A percentile compares a stretch with the other conserved stretches of the same genome.
These are phyloP conservation scores for Eupithecia inturbata DNA, from an alignment of 2,888 invertebrate genomes.

Conservation along the genomic window DNA sequence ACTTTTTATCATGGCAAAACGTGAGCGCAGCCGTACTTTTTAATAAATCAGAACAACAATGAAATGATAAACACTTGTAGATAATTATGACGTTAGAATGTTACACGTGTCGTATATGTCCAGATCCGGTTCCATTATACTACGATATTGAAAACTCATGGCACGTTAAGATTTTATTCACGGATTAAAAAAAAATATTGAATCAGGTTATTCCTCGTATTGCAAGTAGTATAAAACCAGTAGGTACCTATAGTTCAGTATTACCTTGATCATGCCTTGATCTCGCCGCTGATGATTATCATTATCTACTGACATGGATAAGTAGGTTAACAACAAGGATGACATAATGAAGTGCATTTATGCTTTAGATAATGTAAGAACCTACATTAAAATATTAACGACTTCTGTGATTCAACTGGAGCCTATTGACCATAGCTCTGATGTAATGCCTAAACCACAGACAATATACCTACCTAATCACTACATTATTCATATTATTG, in stretches of 20 bases:
- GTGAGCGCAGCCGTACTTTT: background rate
- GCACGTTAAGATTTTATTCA: background rate
- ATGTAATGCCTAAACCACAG: background rate
- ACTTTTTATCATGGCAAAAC: background rate
- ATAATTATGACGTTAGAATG: conserved; percentile 34
- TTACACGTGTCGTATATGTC: conserved; percentile 54
- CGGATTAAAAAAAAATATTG: background rate
- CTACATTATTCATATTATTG: background rate
- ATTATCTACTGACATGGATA: conserved; percentile 19
- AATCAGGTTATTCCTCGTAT: background rate
- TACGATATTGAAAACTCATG: conserved; percentile 41
- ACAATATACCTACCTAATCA: background rate
- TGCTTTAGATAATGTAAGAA: background rate
- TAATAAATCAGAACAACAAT: background rate
- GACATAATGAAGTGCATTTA: background rate
- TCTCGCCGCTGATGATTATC: conserved; percentile 49
- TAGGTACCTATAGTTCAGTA: conserved; percentile 38
- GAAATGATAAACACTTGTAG: background rate
- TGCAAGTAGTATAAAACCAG: conserved; percentile 22
- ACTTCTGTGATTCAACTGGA: background rate
- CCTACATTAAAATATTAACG: background rate
- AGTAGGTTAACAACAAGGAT: background rate
- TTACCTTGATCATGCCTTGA: conserved; percentile 56
- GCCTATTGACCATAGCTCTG: background rate
- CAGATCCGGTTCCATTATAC: conserved; percentile 52